phyloP scores from a whole-genome alignment of 2,797 vertebrate species.

The Pseudocheirus occidentalis region DNA sequence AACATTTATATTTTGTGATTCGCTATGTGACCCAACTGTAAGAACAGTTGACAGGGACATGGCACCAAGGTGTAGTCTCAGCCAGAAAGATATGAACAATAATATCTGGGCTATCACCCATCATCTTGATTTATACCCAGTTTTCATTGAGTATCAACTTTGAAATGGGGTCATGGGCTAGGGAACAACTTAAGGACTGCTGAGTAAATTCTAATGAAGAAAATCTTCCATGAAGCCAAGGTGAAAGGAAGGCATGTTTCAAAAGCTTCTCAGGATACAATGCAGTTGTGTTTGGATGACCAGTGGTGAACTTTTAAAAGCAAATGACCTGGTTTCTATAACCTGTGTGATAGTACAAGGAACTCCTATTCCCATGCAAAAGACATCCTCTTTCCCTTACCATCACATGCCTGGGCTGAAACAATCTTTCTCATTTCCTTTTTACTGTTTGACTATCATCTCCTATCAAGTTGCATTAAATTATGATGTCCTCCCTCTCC shows the following conservation, averaged over 20 bases:
- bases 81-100: too few species aligned
- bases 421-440: conserved; percentile 58
- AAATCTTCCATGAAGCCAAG: conserved; percentile 7
- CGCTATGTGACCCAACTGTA: too few species aligned
- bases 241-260: conserved; percentile 8
- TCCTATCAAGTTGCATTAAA: conserved; percentile 43
- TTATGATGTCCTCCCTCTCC: conserved; percentile 1
- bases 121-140: neutral
- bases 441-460: conserved; percentile 23
- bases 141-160: neutral
- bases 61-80: too few species aligned
- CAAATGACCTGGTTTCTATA: conserved; percentile 64
- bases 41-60: too few species aligned
- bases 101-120: too few species aligned
- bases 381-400: conserved; percentile 58
- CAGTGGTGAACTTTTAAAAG: conserved; percentile 41
- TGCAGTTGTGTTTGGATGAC: conserved; percentile 52
- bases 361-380: conserved; percentile 73
- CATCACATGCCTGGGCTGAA: conserved; percentile 31
- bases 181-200: conserved; percentile 9
- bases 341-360: conserved; percentile 31
- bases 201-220: conserved; percentile 30
- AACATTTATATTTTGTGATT: too few species aligned
- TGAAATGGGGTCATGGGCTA: neutral
- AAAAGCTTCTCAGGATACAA: neutral